Evolutionary conservation across 2,888 invertebrate genomes (phyloP).

Genomic region (Chironomus riparius): DNA sequence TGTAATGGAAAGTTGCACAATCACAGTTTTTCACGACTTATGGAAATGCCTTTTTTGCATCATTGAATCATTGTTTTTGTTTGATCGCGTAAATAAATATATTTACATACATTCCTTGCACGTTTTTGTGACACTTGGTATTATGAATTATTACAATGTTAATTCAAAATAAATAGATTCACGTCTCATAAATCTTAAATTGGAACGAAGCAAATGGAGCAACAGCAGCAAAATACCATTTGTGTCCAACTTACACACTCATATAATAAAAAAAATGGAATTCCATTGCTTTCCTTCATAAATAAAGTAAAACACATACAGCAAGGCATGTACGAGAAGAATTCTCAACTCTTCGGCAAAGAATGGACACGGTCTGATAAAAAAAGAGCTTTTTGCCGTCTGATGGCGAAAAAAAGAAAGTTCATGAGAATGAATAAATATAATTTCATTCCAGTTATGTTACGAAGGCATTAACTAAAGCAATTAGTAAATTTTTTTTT

Average conservation of each 20-base stretch:
- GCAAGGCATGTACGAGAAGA: not conserved
- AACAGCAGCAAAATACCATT: not conserved
- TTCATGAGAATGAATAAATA: not conserved
- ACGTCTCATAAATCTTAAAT: not conserved
- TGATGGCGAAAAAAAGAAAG: constrained; percentile 9
- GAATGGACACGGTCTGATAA: constrained; percentile 22
- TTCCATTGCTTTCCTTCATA: too few species aligned
- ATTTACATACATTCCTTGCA: not conserved
- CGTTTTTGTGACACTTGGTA: not conserved
- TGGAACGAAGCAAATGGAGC: not conserved
- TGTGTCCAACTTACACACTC: too few species aligned
- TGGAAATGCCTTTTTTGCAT: too few species aligned
- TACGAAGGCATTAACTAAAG: not conserved
- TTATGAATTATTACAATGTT: not conserved
- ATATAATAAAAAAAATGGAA: too few species aligned
- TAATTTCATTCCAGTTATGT: not conserved
- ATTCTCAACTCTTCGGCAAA: not conserved
- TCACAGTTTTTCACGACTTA: too few species aligned
- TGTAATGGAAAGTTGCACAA: too few species aligned
- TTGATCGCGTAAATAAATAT: too few species aligned
- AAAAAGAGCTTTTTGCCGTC: not conserved
- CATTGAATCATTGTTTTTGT: too few species aligned
- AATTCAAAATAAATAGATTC: not conserved
- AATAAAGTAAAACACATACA: too few species aligned
- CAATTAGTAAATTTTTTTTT: constrained; percentile 6